Evolutionary conservation across 2,113 vertebrate genomes (phyloP), one percentile per base, ranked within the genome.

Genomic region (Pipra filicauda): DNA sequence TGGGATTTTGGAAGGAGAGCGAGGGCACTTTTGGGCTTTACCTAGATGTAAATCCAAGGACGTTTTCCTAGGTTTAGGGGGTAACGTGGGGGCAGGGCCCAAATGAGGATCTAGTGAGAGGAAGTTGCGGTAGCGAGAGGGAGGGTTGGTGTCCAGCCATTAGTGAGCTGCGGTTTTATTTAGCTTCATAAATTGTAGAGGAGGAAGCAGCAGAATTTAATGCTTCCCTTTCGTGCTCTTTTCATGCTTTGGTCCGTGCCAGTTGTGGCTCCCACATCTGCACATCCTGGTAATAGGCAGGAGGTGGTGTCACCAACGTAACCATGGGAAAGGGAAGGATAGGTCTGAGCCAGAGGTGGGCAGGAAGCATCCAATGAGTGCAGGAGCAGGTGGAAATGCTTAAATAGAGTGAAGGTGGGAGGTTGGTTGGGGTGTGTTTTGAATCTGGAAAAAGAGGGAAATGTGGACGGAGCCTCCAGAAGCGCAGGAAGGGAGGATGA

Each of bases 331-430:
- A 83, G 76, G 51, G 43, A 85, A 79, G 73, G 88, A 3, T 31
- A 52, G 64, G 19, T 20, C 64, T 69, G 62, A 28, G 76, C 71
- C 71, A 64, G 88, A 84, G 73, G 85, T 91, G 85, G 93, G 85
- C 26, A 88, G 54, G n/a, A 46, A 43, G 28, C 76, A 52, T 89
- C 95, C 95, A 95, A 81, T 96, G 92, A 92, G 80, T 11, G 88
- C 57, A 7, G 73, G 85, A 81, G 81, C 93, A 83, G 85, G 86
- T 95, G 88, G 89, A 24, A 88, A 44, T 43, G 51, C 35, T 76
- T 71, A 30, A 59, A 3, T 0, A 7, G 83, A 94, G 46, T 0
- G 43, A 75, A 88, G 93, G 88, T 86, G 79, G 92, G 84, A 55
- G 74, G 27, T 65, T 94, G 93, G 59, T 23, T 87, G 88, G 81